Evolutionary conservation across 2,888 invertebrate species (phyloP).

Genomic region (Cosmorhoe ocellata): DNA sequence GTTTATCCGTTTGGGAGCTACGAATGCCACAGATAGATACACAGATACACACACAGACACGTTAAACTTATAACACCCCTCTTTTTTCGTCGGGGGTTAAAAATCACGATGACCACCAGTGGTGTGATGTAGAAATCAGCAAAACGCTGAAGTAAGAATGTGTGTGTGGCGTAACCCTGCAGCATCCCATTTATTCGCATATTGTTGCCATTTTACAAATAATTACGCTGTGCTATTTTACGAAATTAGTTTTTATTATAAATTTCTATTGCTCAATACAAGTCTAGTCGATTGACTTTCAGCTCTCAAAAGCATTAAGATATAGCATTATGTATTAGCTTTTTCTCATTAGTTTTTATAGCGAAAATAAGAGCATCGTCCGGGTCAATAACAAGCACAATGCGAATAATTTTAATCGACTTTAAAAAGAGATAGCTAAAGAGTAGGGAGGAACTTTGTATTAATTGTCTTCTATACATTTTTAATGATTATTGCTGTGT

Average conservation of each 20-base stretch:
- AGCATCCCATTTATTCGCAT: conserved; percentile 50
- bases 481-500: too few species aligned
- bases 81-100: too few species aligned
- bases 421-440: too few species aligned
- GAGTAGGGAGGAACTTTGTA: too few species aligned
- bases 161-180: conserved; percentile 27
- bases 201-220: conserved; percentile 43
- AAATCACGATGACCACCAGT: too few species aligned
- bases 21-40: too few species aligned
- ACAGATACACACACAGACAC: too few species aligned
- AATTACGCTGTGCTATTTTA: conserved; percentile 29
- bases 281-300: conserved; percentile 23
- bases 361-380: conserved; percentile 1
- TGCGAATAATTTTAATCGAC: conserved; percentile 25
- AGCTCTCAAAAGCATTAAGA: conserved; percentile 10
- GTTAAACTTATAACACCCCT: too few species aligned
- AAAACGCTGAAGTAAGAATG: background rate
- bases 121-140: too few species aligned
- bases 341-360: conserved; percentile 21
- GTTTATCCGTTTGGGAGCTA: too few species aligned
- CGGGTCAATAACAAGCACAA: conserved; percentile 7
- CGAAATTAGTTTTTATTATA: conserved; percentile 34
- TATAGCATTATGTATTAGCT: conserved; percentile 24
- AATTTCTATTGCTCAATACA: conserved; percentile 20
- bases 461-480: too few species aligned